Percentiles rank a stretch among this genome's conserved stretches.
These are phyloP conservation scores for Portunus trituberculatus DNA, from an alignment of 1,140 invertebrate genomes.

Conservation along the genomic window DNA sequence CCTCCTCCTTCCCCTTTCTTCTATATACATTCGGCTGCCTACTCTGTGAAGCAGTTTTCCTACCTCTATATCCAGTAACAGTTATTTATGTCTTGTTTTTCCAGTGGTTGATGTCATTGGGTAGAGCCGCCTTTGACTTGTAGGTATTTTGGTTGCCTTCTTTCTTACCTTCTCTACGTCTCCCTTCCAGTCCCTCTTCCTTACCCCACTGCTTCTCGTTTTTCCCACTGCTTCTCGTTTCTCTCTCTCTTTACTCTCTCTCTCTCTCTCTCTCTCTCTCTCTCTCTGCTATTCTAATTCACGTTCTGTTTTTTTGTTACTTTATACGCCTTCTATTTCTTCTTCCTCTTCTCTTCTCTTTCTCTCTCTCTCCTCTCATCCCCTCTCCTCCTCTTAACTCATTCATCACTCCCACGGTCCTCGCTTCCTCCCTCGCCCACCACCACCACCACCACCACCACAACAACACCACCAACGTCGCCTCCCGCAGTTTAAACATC, in stretches of 20 bases:
- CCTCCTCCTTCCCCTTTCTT: no score
- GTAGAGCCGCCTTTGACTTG: no score
- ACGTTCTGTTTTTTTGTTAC: background rate
- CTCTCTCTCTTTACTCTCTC: conserved; percentile 30
- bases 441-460: background rate
- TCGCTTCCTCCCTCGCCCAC: background rate
- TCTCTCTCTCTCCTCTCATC: background rate
- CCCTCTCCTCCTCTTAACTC: background rate
- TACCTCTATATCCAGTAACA: no score
- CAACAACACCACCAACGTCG: background rate
- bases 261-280: background rate
- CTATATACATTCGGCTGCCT: no score
- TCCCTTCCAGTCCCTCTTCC: no score
- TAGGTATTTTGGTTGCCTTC: no score
- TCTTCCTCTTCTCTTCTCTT: background rate
- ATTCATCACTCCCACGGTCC: background rate
- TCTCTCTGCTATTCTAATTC: background rate
- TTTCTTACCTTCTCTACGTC: no score
- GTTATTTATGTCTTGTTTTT: no score
- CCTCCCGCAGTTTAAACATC: background rate
- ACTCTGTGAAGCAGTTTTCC: no score
- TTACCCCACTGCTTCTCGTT: no score
- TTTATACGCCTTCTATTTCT: background rate
- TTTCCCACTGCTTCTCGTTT: no score
- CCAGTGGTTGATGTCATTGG: no score